Conservation (phyloP, 2,113 vertebrate species). For the Capra hircus region DNA sequence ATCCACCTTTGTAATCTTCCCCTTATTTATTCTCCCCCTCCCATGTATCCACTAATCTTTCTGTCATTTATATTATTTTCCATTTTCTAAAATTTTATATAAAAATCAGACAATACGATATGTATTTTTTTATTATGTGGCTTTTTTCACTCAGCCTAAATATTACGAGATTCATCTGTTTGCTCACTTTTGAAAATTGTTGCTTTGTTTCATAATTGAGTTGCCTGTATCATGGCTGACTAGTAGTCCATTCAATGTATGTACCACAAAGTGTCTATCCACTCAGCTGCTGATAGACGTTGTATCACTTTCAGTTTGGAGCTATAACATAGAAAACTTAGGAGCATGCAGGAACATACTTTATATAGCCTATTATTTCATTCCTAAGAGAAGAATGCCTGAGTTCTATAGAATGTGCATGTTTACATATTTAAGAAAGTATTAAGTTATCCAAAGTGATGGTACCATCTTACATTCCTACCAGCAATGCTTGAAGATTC, state of each 20-base stretch:
- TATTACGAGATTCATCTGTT: not conserved
- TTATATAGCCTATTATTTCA: not conserved
- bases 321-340: not conserved
- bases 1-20: not conserved
- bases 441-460: not conserved
- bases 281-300: not conserved
- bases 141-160: not conserved
- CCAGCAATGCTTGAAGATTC: not conserved
- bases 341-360: not conserved
- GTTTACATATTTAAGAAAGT: not conserved
- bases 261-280: not conserved
- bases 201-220: not conserved
- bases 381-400: not conserved
- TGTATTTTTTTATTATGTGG: not conserved
- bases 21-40: not conserved
- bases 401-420: not conserved
- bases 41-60: not conserved
- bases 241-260: not conserved
- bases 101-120: not conserved
- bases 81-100: not conserved
- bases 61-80: not conserved
- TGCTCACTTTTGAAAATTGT: not conserved
- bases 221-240: not conserved
- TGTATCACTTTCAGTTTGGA: not conserved
- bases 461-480: not conserved